A percentile compares a stretch with the other conserved stretches of the same genome.
These are phyloP conservation scores for Dasypolia templi DNA, from an alignment of 2,888 invertebrate species.

Conservation along the genomic window DNA sequence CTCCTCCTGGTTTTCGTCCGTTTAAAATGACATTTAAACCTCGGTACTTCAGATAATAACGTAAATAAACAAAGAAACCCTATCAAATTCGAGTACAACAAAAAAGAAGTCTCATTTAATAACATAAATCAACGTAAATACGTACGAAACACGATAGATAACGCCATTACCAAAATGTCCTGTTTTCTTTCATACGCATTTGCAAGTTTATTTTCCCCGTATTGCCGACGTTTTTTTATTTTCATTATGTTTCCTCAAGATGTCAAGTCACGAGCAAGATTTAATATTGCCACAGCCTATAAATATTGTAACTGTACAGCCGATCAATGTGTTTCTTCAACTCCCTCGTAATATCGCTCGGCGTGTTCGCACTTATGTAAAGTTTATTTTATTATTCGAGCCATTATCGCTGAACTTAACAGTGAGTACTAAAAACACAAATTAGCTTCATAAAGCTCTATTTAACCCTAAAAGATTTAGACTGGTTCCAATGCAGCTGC, in stretches of 20 bases:
- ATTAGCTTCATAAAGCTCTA: constrained; percentile 28
- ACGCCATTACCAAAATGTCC: constrained; percentile 48
- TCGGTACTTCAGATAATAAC: neutral
- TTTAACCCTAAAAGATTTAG: constrained; percentile 49
- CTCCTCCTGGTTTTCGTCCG: too few relatives aligned
- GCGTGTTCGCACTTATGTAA: constrained; percentile 22
- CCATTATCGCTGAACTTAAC: constrained; percentile 41
- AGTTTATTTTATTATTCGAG: constrained; percentile 47
- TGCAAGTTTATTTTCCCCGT: constrained; percentile 52
- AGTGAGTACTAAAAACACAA: constrained; percentile 44
- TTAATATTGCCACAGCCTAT: constrained; percentile 48
- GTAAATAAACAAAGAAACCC: neutral
- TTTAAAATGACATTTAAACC: neutral
- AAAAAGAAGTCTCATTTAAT: constrained; percentile 33
- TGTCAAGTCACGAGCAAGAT: constrained; percentile 44
- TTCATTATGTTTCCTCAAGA: constrained; percentile 53
- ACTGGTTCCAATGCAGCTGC: constrained; percentile 20
- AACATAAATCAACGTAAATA: constrained; percentile 43
- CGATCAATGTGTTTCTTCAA: constrained; percentile 29
- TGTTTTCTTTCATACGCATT: constrained; percentile 49
- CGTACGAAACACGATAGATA: constrained; percentile 42
- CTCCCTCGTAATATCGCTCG: neutral
- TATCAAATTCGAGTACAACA: constrained; percentile 14
- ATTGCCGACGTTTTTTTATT: constrained; percentile 40
- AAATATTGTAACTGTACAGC: constrained; percentile 10